Conservation (phyloP, 2,888 invertebrate genomes). For the Cyclophora albipunctata region DNA sequence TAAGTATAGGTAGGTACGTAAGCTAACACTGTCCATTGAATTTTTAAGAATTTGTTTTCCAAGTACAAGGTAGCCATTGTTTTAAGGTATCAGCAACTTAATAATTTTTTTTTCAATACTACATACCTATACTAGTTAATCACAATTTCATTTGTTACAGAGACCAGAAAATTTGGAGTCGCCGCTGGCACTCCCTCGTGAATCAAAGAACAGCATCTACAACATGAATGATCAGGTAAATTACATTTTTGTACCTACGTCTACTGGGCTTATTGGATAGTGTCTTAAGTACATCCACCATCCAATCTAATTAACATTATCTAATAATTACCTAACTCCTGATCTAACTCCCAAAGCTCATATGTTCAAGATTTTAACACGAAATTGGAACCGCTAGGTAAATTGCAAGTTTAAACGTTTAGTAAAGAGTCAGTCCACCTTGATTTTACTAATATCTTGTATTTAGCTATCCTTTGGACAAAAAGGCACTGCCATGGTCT, state of each 20-base stretch:
- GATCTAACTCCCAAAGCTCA: background rate
- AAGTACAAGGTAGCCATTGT: too few species aligned
- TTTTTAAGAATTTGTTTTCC: background rate
- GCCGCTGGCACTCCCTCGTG: constrained; percentile 81
- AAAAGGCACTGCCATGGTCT: too few species aligned
- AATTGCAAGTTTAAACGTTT: too few species aligned
- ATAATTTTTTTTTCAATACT: too few species aligned
- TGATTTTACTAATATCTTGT: too few species aligned
- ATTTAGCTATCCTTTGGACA: too few species aligned
- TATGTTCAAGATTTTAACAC: background rate
- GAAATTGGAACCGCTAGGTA: too few species aligned
- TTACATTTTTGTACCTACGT: too few species aligned
- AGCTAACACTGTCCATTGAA: background rate
- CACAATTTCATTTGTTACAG: constrained; percentile 78
- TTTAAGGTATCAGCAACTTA: too few species aligned
- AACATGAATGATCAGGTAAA: constrained; percentile 85
- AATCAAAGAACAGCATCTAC: constrained; percentile 80
- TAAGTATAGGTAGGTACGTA: too few species aligned
- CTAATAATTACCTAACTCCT: background rate
- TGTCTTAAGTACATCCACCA: background rate
- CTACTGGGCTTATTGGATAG: background rate
- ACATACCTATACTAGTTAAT: too few species aligned
- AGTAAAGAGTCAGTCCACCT: too few species aligned
- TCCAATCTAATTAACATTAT: background rate
- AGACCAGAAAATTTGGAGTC: constrained; percentile 85